These are phyloP conservation scores for Peromyscus leucopus DNA, from an alignment of 2,113 vertebrate species.

Conservation along the genomic window DNA sequence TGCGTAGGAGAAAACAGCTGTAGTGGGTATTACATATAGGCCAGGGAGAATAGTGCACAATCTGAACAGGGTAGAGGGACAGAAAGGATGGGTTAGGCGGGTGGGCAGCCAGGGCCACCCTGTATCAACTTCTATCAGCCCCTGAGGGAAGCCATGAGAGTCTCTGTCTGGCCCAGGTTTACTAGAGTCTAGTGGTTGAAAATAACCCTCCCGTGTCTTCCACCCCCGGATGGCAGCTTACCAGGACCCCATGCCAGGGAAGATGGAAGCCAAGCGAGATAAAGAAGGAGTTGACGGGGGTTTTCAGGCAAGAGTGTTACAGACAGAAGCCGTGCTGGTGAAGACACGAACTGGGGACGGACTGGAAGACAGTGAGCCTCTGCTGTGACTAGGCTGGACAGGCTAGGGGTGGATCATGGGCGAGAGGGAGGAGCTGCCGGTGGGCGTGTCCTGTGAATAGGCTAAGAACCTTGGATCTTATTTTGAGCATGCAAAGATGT, in stretches of 20 bases:
- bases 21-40: too few relatives aligned
- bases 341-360: not conserved
- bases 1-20: not conserved
- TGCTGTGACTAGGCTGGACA: not conserved
- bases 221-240: not conserved
- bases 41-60: not conserved
- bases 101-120: not conserved
- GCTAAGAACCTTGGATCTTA: not conserved
- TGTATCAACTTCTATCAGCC: not conserved
- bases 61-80: not conserved
- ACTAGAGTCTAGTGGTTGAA: not conserved
- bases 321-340: not conserved
- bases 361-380: not conserved
- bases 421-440: too few relatives aligned
- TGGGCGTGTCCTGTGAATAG: not conserved
- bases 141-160: too few relatives aligned
- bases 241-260: not conserved
- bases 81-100: not conserved
- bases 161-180: not conserved
- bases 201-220: not conserved
- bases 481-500: not conserved
- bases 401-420: not conserved
- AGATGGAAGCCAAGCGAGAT: not conserved
- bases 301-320: not conserved
- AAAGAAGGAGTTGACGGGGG: too few relatives aligned